A percentile compares a stretch with the other conserved stretches of the same genome.
phyloP scores from a whole-genome alignment of 2,797 vertebrate genomes.

The Crocodylus rhombifer region DNA sequence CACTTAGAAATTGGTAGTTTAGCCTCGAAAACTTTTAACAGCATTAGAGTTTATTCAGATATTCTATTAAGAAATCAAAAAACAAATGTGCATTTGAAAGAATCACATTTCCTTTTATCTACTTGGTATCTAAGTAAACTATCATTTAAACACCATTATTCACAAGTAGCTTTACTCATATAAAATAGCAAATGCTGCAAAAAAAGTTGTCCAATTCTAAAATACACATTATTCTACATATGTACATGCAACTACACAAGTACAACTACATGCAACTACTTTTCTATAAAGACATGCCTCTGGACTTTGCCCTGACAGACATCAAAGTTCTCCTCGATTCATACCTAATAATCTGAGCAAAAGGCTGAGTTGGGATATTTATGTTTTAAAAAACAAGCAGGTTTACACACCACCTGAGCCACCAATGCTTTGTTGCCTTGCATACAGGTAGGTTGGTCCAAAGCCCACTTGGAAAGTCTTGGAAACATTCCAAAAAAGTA shows the following conservation, averaged over 20 bases:
- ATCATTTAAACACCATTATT: not conserved
- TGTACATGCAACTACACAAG: too few relatives aligned
- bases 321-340: not conserved
- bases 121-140: not conserved
- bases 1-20: not conserved
- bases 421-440: not conserved
- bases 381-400: not conserved
- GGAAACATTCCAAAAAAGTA: not conserved
- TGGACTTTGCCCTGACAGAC: not conserved
- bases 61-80: not conserved
- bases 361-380: not conserved
- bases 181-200: not conserved
- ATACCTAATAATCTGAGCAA: not conserved
- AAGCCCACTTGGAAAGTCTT: not conserved
- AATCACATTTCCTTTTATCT: not conserved
- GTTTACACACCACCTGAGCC: not conserved
- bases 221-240: not conserved
- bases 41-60: not conserved
- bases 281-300: not conserved
- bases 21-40: not conserved
- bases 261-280: not conserved
- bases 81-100: not conserved
- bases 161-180: not conserved
- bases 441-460: not conserved
- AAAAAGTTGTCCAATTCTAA: not conserved